Evolutionary conservation across 1,140 invertebrate species (phyloP).

Genomic region (Drosophila willistoni): DNA sequence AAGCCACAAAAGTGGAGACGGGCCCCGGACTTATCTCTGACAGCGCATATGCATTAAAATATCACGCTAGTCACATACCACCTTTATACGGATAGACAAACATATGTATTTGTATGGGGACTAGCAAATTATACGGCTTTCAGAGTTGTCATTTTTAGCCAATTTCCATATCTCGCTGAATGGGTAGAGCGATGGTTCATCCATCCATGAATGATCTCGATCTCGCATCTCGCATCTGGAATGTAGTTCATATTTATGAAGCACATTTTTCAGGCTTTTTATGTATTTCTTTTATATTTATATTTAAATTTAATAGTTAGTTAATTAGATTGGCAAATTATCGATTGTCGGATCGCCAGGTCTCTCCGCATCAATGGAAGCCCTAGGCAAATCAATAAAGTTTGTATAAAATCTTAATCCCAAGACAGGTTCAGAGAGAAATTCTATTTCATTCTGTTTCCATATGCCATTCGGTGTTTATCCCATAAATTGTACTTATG

Average conservation of each 20-base stretch:
- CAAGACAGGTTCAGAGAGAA: constrained; percentile 57
- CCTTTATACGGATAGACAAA: neutral
- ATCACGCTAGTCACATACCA: neutral
- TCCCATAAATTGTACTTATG: constrained; percentile 75
- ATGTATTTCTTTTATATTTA: constrained; percentile 51
- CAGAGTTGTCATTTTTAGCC: neutral
- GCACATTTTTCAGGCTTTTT: constrained; percentile 46
- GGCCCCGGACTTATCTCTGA: constrained; percentile 42
- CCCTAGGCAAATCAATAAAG: constrained; percentile 41
- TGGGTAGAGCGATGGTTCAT: neutral
- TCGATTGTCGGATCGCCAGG: constrained; percentile 23
- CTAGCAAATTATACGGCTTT: neutral
- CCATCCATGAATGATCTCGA: constrained; percentile 53
- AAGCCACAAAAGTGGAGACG: constrained; percentile 39
- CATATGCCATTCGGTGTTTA: constrained; percentile 24
- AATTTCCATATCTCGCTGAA: constrained; percentile 15
- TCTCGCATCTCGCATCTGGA: constrained; percentile 20
- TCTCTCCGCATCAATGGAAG: constrained; percentile 7
- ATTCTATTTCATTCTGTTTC: constrained; percentile 44
- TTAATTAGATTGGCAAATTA: constrained; percentile 73
- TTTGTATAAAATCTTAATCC: constrained; percentile 76
- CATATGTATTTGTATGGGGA: constrained; percentile 20
- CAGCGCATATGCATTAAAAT: constrained; percentile 15
- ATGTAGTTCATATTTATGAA: constrained; percentile 48
- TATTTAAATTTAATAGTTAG: constrained; percentile 75